Percentiles rank a stretch among this genome's conserved stretches.
phyloP scores from a whole-genome alignment of 2,888 invertebrate genomes.

The Thereva unica region DNA sequence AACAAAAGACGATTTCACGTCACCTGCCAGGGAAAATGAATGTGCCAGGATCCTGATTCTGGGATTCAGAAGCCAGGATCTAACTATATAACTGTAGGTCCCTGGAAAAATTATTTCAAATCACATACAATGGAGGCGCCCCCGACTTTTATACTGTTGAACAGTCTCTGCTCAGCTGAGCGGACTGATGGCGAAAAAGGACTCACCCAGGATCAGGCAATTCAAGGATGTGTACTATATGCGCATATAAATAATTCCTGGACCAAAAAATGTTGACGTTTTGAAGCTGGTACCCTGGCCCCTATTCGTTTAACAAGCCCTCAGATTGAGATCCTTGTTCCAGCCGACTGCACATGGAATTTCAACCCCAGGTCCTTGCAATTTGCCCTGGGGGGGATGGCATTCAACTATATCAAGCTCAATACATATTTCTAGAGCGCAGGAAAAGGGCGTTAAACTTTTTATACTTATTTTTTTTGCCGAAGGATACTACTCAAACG shows the following conservation, averaged over 20 bases:
- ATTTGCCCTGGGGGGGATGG: constrained; percentile 11
- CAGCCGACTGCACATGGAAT: constrained; percentile 33
- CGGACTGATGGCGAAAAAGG: constrained; percentile 29
- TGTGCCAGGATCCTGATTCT: constrained; percentile 15
- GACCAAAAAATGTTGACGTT: constrained; percentile 35
- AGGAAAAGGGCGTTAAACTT: no score
- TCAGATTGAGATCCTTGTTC: constrained; percentile 33
- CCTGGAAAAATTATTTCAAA: constrained; percentile 17
- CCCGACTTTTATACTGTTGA: constrained; percentile 21
- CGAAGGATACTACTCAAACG: constrained; percentile 4
- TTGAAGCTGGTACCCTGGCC: constrained; percentile 15
- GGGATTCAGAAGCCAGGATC: no score
- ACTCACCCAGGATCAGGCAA: background rate
- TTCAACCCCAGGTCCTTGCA: constrained; percentile 11
- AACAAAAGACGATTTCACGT: constrained; percentile 59
- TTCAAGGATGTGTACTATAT: constrained; percentile 7
- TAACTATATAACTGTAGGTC: constrained; percentile 4
- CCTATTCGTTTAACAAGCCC: constrained; percentile 20
- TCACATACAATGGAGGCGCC: constrained; percentile 26
- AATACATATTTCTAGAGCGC: no score
- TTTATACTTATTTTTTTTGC: background rate
- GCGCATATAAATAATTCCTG: constrained; percentile 11
- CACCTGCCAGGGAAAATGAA: constrained; percentile 54
- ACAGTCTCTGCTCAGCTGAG: constrained; percentile 27
- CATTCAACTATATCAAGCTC: no score